Conservation (phyloP, 2,113 vertebrate species). For the Steatornis caripensis region DNA sequence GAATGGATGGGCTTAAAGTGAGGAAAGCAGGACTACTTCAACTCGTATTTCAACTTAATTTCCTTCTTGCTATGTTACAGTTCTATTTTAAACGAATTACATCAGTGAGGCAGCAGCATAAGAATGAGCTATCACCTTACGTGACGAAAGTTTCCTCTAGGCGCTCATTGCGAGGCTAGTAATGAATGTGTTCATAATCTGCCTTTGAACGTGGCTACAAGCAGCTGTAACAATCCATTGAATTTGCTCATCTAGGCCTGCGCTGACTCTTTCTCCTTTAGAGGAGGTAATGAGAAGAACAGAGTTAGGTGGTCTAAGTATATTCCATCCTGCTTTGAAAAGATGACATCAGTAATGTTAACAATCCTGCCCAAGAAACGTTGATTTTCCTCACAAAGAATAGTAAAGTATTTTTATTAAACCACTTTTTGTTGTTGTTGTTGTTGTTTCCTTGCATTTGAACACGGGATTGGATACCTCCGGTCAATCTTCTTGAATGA, state of each 20-base stretch:
- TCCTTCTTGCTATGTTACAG: neutral
- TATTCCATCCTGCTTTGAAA: neutral
- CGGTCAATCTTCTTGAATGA: neutral
- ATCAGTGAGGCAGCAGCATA: neutral
- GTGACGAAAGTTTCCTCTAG: slow-evolving; percentile 35
- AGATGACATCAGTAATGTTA: neutral
- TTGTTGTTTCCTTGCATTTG: neutral
- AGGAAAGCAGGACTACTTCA: neutral
- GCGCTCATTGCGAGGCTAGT: neutral
- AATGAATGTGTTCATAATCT: neutral
- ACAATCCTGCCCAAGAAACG: neutral
- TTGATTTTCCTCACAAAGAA: neutral
- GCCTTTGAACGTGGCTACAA: neutral
- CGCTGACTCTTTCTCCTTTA: neutral
- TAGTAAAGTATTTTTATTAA: neutral
- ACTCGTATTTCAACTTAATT: neutral
- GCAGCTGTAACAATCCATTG: neutral
- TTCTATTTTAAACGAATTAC: neutral
- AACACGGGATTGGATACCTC: neutral
- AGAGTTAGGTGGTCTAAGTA: neutral
- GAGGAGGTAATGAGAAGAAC: neutral
- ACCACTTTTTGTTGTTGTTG: neutral
- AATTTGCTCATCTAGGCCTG: neutral
- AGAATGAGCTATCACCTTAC: neutral
- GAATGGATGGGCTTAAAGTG: neutral